phyloP scores from a whole-genome alignment of 2,888 invertebrate species.

The Nomada goodeniana region DNA sequence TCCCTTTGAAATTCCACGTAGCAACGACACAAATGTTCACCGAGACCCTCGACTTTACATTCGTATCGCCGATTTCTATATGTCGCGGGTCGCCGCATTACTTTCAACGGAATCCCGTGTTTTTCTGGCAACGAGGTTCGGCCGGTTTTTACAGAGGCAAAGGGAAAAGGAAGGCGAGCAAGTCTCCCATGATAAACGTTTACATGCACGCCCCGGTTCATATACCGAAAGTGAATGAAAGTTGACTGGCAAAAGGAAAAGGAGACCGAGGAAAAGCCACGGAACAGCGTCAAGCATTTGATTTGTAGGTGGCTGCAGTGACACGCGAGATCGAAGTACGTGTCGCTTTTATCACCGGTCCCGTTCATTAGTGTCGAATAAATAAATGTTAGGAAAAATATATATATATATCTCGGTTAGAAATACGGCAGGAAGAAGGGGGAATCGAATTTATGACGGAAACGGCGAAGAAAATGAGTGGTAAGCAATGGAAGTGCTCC shows the following conservation, averaged over 20 bases:
- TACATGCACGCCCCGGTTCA: constrained; percentile 33
- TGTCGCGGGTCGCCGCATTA: constrained; percentile 19
- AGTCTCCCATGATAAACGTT: constrained; percentile 37
- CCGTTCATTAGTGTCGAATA: constrained; percentile 66
- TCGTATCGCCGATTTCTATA: constrained; percentile 7
- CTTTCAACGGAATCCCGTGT: constrained; percentile 16
- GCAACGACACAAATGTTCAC: neutral
- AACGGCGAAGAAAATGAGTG: constrained; percentile 63
- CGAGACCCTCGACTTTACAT: neutral
- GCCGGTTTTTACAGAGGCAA: constrained; percentile 28
- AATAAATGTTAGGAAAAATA: constrained; percentile 18
- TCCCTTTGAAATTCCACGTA: neutral
- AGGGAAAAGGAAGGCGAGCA: constrained; percentile 27
- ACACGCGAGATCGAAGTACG: constrained; percentile 43
- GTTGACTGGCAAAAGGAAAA: constrained; percentile 32
- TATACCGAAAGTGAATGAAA: constrained; percentile 50
- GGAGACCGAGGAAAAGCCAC: constrained; percentile 38
- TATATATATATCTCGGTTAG: constrained; percentile 32
- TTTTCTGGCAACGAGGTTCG: constrained; percentile 40
- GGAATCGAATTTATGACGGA: constrained; percentile 32
- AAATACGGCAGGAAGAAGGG: constrained; percentile 22
- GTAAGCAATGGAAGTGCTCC: constrained; percentile 37
- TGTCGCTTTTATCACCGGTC: constrained; percentile 48
- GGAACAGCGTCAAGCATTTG: constrained; percentile 67
- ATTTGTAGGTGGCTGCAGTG: constrained; percentile 67